A percentile compares a stretch with the other conserved stretches of the same genome.
phyloP scores from a whole-genome alignment of 2,888 invertebrate genomes.

The Lasioglossum oenotherae region DNA sequence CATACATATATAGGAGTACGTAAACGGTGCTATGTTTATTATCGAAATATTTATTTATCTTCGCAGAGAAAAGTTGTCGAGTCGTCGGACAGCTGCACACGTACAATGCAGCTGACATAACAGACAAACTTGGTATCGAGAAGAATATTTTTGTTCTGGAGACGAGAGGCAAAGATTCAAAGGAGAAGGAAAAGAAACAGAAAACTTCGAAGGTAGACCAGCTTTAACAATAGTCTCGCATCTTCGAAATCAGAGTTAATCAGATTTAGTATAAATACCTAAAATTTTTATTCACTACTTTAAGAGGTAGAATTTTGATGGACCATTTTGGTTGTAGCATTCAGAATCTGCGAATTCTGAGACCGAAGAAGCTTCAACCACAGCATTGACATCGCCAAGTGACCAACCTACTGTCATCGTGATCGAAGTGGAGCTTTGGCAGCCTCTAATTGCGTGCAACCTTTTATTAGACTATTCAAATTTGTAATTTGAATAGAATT shows the following conservation, averaged over 20 bases:
- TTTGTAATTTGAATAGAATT: conserved; percentile 43
- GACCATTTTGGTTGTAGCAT: conserved; percentile 13
- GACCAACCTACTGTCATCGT: conserved; percentile 74
- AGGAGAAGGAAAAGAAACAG: conserved; percentile 61
- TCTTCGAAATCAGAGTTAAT: background rate
- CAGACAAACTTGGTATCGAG: conserved; percentile 69
- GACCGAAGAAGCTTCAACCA: conserved; percentile 17
- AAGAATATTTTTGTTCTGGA: conserved; percentile 61
- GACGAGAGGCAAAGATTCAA: conserved; percentile 41
- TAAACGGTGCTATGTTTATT: background rate
- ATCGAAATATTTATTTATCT: background rate
- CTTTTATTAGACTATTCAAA: conserved; percentile 58
- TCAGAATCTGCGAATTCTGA: conserved; percentile 30
- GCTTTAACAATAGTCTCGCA: background rate
- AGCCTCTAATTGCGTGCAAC: conserved; percentile 65
- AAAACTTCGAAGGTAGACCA: conserved; percentile 57
- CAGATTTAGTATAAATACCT: background rate
- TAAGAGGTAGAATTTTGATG: background rate
- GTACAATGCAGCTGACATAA: conserved; percentile 60
- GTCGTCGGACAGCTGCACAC: conserved; percentile 68
- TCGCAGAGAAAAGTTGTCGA: conserved; percentile 69
- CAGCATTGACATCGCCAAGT: conserved; percentile 63
- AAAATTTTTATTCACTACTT: too few species aligned
- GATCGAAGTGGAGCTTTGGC: conserved; percentile 74
- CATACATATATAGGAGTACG: too few species aligned